Base-by-base conservation (phyloP, 2,888 invertebrate genomes). In the Listrodromus nycthemerus region DNA sequence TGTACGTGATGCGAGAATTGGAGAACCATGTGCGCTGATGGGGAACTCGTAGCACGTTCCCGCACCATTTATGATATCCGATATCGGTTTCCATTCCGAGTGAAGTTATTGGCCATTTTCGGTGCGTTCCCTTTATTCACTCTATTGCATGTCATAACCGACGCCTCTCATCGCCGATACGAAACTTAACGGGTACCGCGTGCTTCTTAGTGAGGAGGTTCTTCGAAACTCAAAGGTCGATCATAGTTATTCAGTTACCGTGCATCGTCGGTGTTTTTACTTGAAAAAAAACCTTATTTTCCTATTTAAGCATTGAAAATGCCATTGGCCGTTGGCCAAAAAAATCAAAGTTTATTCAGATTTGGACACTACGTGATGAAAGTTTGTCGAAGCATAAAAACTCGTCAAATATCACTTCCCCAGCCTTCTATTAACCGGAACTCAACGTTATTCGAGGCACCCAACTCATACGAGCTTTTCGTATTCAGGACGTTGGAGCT, bases 81-180 rank as follows among this genome's bases (percentile, higher is more conserved):
- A 86, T 88, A 90, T 88, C 88, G 88, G 85, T 74, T 89, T 90
- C 84, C 84, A 85, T 86, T 86, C 71, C 78, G 79, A 69, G 82
- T 84, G 80, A 83, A 81, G 69, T 83, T 85, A 85, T 85, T 83
- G 85, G 77, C 76, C 71, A 77, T 83, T 81, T 78, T 84, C 78
- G 52, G 41, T 66, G 80, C 74, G 81, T 81, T 79, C 45, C 75
- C 75, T 66, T 71, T 48, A 70, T 75, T 78, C 81, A 48, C 55
- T 50, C 71, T 61, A 79, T 78, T 77, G 67, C 45, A 33, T 69
- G 50, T 78, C 52, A 63, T 78, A 75, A 81, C 58, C 74, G 78
- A 81, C 81, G 75, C 75, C 41, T 82, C 70, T 78, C 65, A 58
- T 76, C 61, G 55, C 24, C 45, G 48, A 74, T 70, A 82, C 50